Base-by-base conservation (phyloP, 1,140 invertebrate species). In the Microplitis demolitor region DNA sequence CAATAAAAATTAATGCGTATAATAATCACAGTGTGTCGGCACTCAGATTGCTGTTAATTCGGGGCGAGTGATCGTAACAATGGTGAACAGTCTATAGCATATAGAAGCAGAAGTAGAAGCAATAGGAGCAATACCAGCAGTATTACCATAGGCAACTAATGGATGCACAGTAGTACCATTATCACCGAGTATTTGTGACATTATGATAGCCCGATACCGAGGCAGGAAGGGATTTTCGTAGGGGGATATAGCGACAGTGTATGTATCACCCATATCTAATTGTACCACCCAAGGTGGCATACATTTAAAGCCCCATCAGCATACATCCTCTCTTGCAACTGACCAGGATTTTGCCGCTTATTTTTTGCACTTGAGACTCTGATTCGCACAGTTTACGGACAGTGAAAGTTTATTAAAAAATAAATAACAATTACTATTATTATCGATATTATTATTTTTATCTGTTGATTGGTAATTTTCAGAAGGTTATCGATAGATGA, bases 201-300 rank as follows among this genome's bases (percentile, higher is more conserved):
- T 73, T 71, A 73, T 76, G 71, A 76, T 76, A 74, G 73, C 54
- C 75, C 77, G 50, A 70, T 67, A 45, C 39, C 39, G 73, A 79
- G 83, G 82, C 85, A 86, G 85, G 84, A 87, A 86, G 85, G 84
- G 83, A 85, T 85, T 80, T 79, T 81, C 80, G 83, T 83, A 84
- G 83, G 83, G 82, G 84, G 83, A 81, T 78, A 81, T 73, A 76
- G 76, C 60, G 45, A 63, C 60, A 53, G 63, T 60, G 54, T 67
- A 45, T 45, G 39, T 45, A 62, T 67, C 77, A 78, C 76, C 45
- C 79, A 84, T 82, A 85, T 76, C 83, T 84, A 85, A 86, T 86
- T 81, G 83, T 87, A 86, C 84, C 85, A 87, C 82, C 84, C 85
- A 87, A 87, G 86, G 86, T 86, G 86, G 86, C 84, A 86, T 81